phyloP scores from a whole-genome alignment of 2,113 vertebrate species.

The Boulengeromyrus knoepffleri region DNA sequence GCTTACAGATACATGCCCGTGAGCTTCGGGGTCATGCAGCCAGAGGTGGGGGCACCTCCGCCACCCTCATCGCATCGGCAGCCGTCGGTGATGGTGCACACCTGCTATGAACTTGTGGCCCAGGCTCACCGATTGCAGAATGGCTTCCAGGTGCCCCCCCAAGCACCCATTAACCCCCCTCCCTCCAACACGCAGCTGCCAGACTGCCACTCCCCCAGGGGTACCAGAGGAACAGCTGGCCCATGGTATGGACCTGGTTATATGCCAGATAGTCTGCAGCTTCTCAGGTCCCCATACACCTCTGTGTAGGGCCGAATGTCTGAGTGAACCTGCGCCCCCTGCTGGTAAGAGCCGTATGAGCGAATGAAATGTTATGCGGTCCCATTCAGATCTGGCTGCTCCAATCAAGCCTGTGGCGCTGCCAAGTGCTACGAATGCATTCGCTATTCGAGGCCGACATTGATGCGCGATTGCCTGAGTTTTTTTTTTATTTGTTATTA shows the following conservation, averaged over 20 bases:
- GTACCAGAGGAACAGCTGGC: background rate
- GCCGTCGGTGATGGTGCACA: background rate
- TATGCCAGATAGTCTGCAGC: background rate
- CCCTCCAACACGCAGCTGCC: background rate
- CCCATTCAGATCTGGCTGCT: background rate
- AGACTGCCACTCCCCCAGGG: background rate
- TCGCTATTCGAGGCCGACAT: background rate
- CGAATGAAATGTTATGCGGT: background rate
- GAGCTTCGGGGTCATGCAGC: background rate
- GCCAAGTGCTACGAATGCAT: background rate
- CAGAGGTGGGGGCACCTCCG: background rate
- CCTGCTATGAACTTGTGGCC: background rate
- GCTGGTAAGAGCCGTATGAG: background rate
- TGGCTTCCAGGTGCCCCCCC: background rate
- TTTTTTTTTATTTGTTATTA: background rate
- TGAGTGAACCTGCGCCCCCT: background rate
- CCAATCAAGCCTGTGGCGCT: background rate
- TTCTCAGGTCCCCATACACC: background rate
- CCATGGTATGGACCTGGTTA: background rate
- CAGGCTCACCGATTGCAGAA: background rate
- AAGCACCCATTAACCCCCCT: background rate
- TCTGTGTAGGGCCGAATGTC: background rate
- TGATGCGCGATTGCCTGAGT: background rate
- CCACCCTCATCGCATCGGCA: background rate
- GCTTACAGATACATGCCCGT: too few species aligned